Evolutionary conservation across 2,797 vertebrate genomes (phyloP).

Genomic region (Lepus townsendii): DNA sequence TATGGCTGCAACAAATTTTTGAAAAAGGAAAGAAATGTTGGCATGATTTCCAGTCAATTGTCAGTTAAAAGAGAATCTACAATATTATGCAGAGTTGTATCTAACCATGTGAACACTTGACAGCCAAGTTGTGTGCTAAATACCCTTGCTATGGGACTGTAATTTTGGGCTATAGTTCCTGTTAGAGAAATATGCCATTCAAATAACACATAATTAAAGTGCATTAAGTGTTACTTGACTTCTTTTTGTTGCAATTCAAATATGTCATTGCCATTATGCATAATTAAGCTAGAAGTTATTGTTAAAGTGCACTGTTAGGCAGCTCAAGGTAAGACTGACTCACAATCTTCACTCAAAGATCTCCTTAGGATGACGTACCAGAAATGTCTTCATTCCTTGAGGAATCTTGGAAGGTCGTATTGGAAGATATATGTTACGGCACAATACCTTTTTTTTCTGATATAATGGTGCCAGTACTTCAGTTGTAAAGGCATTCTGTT

Average conservation of each 20-base stretch:
- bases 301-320: not conserved
- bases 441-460: rapidly evolving
- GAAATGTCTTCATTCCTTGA: not conserved
- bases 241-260: slow-evolving; percentile 72
- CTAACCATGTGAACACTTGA: not conserved
- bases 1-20: slow-evolving; percentile 59
- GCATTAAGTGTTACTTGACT: slow-evolving; percentile 74
- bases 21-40: not conserved
- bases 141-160: not conserved
- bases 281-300: slow-evolving; percentile 64
- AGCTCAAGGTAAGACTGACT: not conserved
- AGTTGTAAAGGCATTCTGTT: not conserved
- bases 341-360: not conserved
- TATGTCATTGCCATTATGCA: not conserved
- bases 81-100: not conserved
- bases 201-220: slow-evolving; percentile 75
- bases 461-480: not conserved
- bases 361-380: not conserved
- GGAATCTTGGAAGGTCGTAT: not conserved
- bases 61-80: slow-evolving; percentile 27
- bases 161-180: slow-evolving; percentile 32
- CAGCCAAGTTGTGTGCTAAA: not conserved
- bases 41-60: slow-evolving; percentile 11
- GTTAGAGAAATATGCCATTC: slow-evolving; percentile 67
- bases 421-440: not conserved